A percentile compares a stretch with the other conserved stretches of the same genome.
phyloP scores from a whole-genome alignment of 2,797 vertebrate species.

The Pseudochirops corinnae region DNA sequence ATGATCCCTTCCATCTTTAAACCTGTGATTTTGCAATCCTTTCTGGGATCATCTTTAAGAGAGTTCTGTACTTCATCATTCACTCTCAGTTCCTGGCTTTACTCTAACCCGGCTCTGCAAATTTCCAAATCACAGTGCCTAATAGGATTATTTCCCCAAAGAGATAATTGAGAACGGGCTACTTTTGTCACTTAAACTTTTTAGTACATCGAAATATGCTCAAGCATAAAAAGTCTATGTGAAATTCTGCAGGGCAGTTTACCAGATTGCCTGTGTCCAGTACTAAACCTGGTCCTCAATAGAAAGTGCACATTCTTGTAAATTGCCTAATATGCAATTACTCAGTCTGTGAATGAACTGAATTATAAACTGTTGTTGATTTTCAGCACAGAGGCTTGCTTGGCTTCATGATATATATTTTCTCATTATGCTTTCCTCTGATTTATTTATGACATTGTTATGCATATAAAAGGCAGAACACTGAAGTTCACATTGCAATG shows the following conservation, averaged over 20 bases:
- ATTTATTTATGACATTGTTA: conserved; percentile 85
- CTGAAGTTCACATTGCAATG: conserved; percentile 83
- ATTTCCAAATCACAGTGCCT: conserved; percentile 70
- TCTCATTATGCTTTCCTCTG: conserved; percentile 82
- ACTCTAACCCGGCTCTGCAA: conserved; percentile 71
- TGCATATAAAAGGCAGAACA: conserved; percentile 80
- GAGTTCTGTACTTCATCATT: conserved; percentile 79
- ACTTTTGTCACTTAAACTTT: conserved; percentile 45
- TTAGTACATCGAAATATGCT: conserved; percentile 56
- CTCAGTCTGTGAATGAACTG: conserved; percentile 76
- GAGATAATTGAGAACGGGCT: conserved; percentile 57
- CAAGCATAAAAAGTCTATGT: conserved; percentile 15
- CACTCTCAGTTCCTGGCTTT: conserved; percentile 74
- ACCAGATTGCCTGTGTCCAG: conserved; percentile 56
- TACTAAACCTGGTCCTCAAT: conserved; percentile 69
- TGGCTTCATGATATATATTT: conserved; percentile 83
- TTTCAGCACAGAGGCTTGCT: conserved; percentile 75
- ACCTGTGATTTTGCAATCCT: conserved; percentile 74
- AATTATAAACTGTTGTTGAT: conserved; percentile 82
- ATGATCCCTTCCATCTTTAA: background rate
- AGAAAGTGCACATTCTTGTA: conserved; percentile 69
- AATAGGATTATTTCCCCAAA: conserved; percentile 73
- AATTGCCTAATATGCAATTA: conserved; percentile 72
- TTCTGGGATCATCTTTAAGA: conserved; percentile 74
- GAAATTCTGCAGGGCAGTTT: conserved; percentile 45